Conservation (phyloP, 2,797 vertebrate genomes). For the Propithecus perrieri region DNA sequence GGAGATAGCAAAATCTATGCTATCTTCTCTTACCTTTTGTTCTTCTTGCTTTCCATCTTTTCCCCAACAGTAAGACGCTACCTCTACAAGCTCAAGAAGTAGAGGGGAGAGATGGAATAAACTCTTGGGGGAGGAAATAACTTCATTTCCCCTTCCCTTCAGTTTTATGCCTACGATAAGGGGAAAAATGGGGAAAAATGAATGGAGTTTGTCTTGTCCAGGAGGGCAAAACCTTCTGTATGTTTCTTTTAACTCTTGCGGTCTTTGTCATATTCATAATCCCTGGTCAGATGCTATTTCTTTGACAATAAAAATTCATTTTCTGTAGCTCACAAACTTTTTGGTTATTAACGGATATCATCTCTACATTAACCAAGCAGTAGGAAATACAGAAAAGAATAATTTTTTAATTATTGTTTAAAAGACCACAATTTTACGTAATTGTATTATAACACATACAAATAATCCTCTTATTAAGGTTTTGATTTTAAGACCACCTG, state of each 20-base stretch:
- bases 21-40: not conserved
- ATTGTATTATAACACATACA: not conserved
- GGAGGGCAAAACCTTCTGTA: not conserved
- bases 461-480: not conserved
- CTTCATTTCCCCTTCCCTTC: not conserved
- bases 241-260: not conserved
- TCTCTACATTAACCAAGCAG: not conserved
- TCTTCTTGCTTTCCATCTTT: not conserved
- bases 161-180: not conserved
- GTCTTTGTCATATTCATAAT: not conserved
- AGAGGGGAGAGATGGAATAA: not conserved
- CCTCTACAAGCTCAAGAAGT: not conserved
- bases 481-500: conserved; percentile 17
- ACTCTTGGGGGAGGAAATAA: not conserved
- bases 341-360: not conserved
- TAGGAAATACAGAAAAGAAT: conserved; percentile 15
- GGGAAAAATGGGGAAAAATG: not conserved
- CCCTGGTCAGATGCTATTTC: not conserved
- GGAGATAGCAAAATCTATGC: not conserved
- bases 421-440: not conserved
- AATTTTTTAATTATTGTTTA: conserved; percentile 24
- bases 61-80: not conserved
- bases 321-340: not conserved
- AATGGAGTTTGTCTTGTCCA: not conserved
- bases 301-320: conserved; percentile 16